A percentile compares a stretch with the other conserved stretches of the same genome.
phyloP scores from a whole-genome alignment of 2,113 vertebrate species.

The Neolamprologus longior region DNA sequence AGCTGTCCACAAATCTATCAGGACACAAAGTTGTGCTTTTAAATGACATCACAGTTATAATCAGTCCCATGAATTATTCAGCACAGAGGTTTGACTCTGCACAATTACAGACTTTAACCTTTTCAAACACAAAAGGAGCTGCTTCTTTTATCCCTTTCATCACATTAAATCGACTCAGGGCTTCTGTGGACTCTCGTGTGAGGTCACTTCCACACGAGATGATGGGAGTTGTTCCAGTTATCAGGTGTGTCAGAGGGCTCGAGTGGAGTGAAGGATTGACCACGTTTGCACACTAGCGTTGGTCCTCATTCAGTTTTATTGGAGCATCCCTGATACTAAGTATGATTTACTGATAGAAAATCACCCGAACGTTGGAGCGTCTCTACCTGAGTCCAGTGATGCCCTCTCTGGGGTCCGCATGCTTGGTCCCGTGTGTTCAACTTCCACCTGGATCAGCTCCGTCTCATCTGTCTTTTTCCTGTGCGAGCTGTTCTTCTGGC shows the following conservation, averaged over 20 bases:
- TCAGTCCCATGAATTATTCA: constrained; percentile 28
- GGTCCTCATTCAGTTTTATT: neutral
- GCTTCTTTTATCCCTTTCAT: constrained; percentile 9
- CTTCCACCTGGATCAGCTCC: constrained; percentile 87
- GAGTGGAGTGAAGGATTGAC: neutral
- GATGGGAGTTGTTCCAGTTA: neutral
- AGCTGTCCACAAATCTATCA: neutral
- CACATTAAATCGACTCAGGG: neutral
- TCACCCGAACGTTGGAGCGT: neutral
- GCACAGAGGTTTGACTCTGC: neutral
- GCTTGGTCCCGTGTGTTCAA: constrained; percentile 76
- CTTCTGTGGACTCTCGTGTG: neutral
- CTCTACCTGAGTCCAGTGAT: constrained; percentile 86
- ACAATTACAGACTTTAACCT: constrained; percentile 36
- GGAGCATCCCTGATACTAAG: neutral
- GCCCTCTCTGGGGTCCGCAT: constrained; percentile 77
- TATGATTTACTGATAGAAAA: neutral
- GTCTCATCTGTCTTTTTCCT: constrained; percentile 88
- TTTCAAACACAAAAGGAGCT: constrained; percentile 35
- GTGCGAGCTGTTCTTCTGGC: constrained; percentile 74
- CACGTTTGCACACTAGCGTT: neutral
- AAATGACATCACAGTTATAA: neutral
- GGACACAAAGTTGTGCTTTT: neutral
- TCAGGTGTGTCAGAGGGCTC: neutral
- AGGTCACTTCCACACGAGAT: neutral